Conservation (phyloP, 2,113 vertebrate genomes). For the Spilogale gracilis region DNA sequence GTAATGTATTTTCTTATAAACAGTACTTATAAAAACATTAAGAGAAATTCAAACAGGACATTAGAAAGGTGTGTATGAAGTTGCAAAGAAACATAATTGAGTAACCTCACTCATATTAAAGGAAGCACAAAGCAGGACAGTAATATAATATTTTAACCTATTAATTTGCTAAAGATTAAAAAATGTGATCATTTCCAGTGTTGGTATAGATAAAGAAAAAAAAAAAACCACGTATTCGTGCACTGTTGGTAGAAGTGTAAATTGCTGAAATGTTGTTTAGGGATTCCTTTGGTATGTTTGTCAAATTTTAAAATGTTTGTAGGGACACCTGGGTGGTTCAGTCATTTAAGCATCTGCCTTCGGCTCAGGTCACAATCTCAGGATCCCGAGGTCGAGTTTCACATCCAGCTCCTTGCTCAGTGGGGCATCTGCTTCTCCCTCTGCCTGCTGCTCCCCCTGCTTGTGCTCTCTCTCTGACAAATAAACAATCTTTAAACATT, state of each 20-base stretch:
- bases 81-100: not conserved
- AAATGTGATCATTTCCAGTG: not conserved
- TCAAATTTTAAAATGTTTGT: not conserved
- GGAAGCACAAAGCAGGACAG: not conserved
- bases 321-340: no score
- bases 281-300: not conserved
- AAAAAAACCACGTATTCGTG: not conserved
- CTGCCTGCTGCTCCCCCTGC: no score
- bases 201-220: not conserved
- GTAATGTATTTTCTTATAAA: not conserved
- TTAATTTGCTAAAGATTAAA: not conserved
- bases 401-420: no score
- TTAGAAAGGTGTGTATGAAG: not conserved
- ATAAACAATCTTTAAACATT: no score
- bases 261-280: conserved; percentile 21
- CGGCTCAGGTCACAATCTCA: no score
- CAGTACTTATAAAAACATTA: not conserved
- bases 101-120: not conserved
- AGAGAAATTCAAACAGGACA: not conserved
- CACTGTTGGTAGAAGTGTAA: not conserved
- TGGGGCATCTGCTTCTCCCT: no score
- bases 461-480: no score
- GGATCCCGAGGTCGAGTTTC: no score
- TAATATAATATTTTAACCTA: not conserved
- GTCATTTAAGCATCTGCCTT: no score